A percentile compares a stretch with the other conserved stretches of the same genome.
Conservation (phyloP, 2,888 invertebrate genomes). For the Chrysodeixis includens region DNA sequence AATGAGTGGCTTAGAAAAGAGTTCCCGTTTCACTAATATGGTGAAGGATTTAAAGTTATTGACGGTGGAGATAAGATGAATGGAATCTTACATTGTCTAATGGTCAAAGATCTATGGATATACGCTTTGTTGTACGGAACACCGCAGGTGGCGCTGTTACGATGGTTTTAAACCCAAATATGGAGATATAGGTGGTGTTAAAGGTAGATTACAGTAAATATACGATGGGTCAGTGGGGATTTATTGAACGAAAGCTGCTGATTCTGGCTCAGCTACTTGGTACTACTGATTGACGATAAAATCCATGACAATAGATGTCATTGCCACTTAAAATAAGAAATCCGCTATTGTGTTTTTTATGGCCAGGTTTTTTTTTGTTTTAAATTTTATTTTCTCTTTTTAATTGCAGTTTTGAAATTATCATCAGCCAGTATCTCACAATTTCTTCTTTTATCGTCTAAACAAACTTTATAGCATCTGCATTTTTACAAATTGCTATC, state of each 20-base stretch:
- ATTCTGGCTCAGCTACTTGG: not conserved
- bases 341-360: not conserved
- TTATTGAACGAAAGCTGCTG: not conserved
- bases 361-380: not conserved
- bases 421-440: conserved; percentile 27
- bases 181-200: not conserved
- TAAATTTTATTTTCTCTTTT: not conserved
- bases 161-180: conserved; percentile 8
- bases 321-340: not conserved
- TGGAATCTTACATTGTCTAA: conserved; percentile 37
- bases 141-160: conserved; percentile 23
- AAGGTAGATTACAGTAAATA: conserved; percentile 12
- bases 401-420: conserved; percentile 9
- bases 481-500: conserved; percentile 51
- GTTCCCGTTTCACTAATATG: conserved; percentile 50
- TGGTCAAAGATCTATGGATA: conserved; percentile 20
- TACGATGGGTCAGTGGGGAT: not conserved
- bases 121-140: not conserved
- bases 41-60: conserved; percentile 49
- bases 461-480: conserved; percentile 51
- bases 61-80: conserved; percentile 36
- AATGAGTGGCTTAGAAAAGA: conserved; percentile 63
- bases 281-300: not conserved
- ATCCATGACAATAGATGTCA: not conserved
- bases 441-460: conserved; percentile 19